Percentiles rank a stretch among this genome's conserved stretches.
Conservation (phyloP, 2,888 invertebrate genomes). For the Nasonia oneida region DNA sequence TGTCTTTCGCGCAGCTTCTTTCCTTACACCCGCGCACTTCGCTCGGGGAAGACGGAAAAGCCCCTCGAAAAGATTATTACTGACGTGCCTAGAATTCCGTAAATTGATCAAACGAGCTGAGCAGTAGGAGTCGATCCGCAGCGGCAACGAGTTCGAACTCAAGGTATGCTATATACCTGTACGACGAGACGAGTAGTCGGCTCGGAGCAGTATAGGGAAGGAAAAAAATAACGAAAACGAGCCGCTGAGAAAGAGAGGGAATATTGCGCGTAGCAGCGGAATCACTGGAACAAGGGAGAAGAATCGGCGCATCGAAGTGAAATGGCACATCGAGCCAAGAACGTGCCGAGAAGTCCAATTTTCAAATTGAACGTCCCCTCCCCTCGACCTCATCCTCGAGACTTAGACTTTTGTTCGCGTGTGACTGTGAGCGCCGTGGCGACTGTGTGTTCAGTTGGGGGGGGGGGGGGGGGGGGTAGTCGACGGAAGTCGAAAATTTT, state of each 20-base stretch:
- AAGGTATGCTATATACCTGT: background rate
- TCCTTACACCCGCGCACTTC: slow-evolving; percentile 49
- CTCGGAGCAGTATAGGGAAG: background rate
- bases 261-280: slow-evolving; percentile 57
- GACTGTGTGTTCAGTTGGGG: too few relatives aligned
- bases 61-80: slow-evolving; percentile 60
- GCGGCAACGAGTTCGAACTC: slow-evolving; percentile 24
- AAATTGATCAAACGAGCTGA: slow-evolving; percentile 59
- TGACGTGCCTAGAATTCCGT: slow-evolving; percentile 63
- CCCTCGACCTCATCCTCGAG: slow-evolving; percentile 5
- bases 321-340: slow-evolving; percentile 64
- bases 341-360: slow-evolving; percentile 72
- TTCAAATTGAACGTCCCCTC: slow-evolving; percentile 66
- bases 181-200: background rate
- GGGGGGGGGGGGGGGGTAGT: too few relatives aligned
- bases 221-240: slow-evolving; percentile 42
- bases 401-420: slow-evolving; percentile 47
- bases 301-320: slow-evolving; percentile 62
- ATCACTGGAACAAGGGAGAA: slow-evolving; percentile 53
- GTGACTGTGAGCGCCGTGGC: too few relatives aligned
- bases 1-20: background rate
- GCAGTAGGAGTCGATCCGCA: slow-evolving; percentile 48
- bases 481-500: too few relatives aligned
- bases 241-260: slow-evolving; percentile 35
- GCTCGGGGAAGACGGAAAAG: slow-evolving; percentile 51